A percentile compares a stretch with the other conserved stretches of the same genome.
These are phyloP conservation scores for Squalus acanthias DNA, from an alignment of 2,797 vertebrate genomes.

Conservation along the genomic window DNA sequence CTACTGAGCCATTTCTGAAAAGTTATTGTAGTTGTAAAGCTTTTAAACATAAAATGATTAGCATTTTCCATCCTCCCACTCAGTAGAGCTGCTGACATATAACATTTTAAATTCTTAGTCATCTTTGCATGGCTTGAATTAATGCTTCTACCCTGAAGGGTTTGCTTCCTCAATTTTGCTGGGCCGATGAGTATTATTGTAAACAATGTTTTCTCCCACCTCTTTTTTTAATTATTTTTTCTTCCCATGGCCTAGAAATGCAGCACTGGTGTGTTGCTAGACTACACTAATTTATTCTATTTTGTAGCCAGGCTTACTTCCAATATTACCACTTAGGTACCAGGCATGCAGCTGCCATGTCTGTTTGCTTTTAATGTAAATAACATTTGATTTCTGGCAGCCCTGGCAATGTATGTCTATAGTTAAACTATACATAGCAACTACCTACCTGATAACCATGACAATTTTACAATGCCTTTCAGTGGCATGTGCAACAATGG, in stretches of 20 bases:
- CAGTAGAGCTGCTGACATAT: background rate
- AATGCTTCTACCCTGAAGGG: background rate
- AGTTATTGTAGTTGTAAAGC: background rate
- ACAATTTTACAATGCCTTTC: background rate
- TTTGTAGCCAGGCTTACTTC: background rate
- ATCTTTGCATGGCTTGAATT: conserved; percentile 23
- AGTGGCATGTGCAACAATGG: background rate
- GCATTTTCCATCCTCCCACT: conserved; percentile 16
- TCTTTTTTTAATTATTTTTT: background rate
- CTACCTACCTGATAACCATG: background rate
- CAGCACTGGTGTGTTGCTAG: background rate
- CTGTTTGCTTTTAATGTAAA: background rate
- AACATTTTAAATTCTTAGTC: conserved; percentile 30
- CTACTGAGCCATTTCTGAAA: conserved; percentile 13
- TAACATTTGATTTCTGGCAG: background rate
- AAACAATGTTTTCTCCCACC: background rate
- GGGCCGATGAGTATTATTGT: background rate
- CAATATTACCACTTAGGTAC: background rate
- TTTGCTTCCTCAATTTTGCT: conserved; percentile 8
- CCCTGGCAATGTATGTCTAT: too few relatives aligned
- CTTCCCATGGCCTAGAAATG: background rate
- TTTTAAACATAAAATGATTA: conserved; percentile 9
- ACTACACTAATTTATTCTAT: background rate
- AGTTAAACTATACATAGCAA: background rate
- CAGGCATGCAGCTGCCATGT: background rate